Percentiles rank a stretch among this genome's conserved stretches.
These are phyloP conservation scores for Eristalis pertinax DNA, from an alignment of 2,888 invertebrate species.

Conservation along the genomic window DNA sequence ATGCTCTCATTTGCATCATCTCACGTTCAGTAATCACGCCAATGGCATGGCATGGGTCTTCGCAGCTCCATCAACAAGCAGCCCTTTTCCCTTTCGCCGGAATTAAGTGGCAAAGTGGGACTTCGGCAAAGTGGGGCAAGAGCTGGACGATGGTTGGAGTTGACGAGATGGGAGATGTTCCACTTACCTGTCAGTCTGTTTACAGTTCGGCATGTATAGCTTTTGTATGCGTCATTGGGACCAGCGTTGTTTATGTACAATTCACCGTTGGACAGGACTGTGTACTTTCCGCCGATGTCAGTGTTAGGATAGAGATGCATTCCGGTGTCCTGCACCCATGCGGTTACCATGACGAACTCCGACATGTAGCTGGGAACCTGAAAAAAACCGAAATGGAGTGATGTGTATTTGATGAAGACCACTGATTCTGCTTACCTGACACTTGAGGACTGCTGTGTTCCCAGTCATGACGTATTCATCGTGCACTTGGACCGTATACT, in stretches of 20 bases:
- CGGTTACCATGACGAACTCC: conserved; percentile 93
- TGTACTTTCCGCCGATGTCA: conserved; percentile 89
- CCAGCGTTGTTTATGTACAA: conserved; percentile 91
- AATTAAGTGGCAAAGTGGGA: conserved; percentile 48
- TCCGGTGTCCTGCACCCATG: conserved; percentile 93
- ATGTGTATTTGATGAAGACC: background rate
- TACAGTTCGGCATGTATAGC: conserved; percentile 91
- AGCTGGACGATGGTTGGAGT: background rate
- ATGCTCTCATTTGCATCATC: conserved; percentile 38
- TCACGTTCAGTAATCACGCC: conserved; percentile 8
- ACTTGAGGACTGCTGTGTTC: conserved; percentile 94
- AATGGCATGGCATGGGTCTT: conserved; percentile 18
- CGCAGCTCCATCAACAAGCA: background rate
- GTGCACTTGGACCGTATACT: conserved; percentile 94
- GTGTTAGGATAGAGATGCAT: conserved; percentile 90
- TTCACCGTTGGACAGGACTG: conserved; percentile 90
- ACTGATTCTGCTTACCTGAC: conserved; percentile 83
- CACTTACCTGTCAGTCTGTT: conserved; percentile 87
- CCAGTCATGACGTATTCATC: conserved; percentile 96
- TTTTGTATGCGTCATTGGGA: conserved; percentile 89
- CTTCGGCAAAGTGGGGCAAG: conserved; percentile 13
- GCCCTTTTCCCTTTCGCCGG: conserved; percentile 6
- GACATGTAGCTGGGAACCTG: conserved; percentile 92
- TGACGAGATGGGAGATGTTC: background rate
- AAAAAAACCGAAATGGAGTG: conserved; percentile 11